Evolutionary conservation across 2,888 invertebrate species (phyloP).

Genomic region (Antheraea yamamai): DNA sequence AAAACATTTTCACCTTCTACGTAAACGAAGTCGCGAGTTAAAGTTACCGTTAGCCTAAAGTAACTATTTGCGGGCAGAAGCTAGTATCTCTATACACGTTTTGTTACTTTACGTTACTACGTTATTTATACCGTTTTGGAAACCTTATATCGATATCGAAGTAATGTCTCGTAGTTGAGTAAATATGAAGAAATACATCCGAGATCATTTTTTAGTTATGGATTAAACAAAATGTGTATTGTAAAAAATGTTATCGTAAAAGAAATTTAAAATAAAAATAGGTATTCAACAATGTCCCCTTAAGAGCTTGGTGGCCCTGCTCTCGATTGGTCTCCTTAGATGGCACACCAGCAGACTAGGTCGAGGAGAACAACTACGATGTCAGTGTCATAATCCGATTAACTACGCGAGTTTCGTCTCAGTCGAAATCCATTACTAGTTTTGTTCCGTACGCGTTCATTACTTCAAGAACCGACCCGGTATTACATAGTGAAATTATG

Average conservation of each 20-base stretch:
- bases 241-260: neutral
- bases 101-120: neutral
- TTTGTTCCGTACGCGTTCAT: slow-evolving; percentile 29
- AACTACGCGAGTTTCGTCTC: slow-evolving; percentile 44
- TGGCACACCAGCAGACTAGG: slow-evolving; percentile 79
- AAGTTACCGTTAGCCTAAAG: too few species aligned
- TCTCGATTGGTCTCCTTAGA: slow-evolving; percentile 81
- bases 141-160: too few species aligned
- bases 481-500: neutral
- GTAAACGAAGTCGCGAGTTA: too few species aligned
- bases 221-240: neutral
- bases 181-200: neutral
- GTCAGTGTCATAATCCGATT: slow-evolving; percentile 73
- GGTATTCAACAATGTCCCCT: slow-evolving; percentile 65
- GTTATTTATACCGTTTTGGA: neutral
- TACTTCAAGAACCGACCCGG: neutral
- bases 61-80: too few species aligned
- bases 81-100: neutral
- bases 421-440: slow-evolving; percentile 49
- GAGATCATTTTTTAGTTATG: neutral
- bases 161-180: too few species aligned
- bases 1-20: too few species aligned
- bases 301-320: slow-evolving; percentile 77
- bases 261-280: slow-evolving; percentile 43
- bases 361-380: slow-evolving; percentile 78